Base-by-base conservation (phyloP, 2,113 vertebrate species). In the Laticauda laticaudata region DNA sequence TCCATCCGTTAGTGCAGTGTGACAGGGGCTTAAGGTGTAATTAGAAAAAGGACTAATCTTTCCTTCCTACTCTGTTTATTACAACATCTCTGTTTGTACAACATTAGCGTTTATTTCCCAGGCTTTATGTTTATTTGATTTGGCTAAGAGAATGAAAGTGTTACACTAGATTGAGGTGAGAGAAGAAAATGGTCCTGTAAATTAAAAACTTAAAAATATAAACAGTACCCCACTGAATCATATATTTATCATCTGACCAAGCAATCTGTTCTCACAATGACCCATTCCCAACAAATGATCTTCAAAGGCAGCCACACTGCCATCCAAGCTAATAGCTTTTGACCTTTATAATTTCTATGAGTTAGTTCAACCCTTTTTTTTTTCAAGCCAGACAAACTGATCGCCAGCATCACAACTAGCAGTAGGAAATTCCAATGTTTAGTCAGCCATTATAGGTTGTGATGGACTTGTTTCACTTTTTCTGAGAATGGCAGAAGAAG, bases 21-120 rank as follows among this genome's bases (percentile, higher is more conserved):
- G n/a, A n/a, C n/a, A n/a, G n/a, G n/a, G n/a, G n/a, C n/a, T n/a
- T n/a, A n/a, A 48, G 85, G 34, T 64, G 45, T 87, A 95, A 96
- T 95, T 93, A 91, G 51, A 93, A 86, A 26, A 93, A 95, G 92
- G 86, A 56, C 55, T 64, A 91, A 94, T 86, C 43, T 93, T 93
- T 93, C n/a, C 86, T 93, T 59, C 90, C 69, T 81, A 24, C 93
- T 11, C 56, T 94, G 12, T n/a, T 95, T 90, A 45, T 94, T 95
- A 10, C 2, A 11, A 5, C n/a, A n/a, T 87, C 54, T 93, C 57
- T 90, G 61, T 90, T 91, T 64, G 61, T 61, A 5, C 59, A 91
- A 87, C 87, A 92, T 43, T 56, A 92, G 94, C 18, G 61, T 86
- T 81, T 92, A 24, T 34, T 86, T 93, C 90, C 93, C 92, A 45